Evolutionary conservation across 2,888 invertebrate genomes (phyloP), one percentile per base, ranked within the genome.

Genomic region (Pristionchus mayeri): DNA sequence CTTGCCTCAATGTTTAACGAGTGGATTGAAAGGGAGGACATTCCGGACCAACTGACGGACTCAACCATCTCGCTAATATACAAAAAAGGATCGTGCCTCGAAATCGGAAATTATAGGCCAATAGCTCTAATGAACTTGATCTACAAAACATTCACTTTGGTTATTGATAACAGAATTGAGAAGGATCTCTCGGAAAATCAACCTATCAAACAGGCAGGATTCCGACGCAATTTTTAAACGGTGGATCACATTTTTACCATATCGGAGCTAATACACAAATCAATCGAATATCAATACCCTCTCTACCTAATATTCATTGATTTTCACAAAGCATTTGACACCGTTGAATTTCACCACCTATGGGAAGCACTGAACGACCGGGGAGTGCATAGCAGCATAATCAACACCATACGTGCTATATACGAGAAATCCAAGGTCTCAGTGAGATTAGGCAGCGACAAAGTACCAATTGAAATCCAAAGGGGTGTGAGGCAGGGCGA

Each of bases 61-160:
- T 80, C 87, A 13, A 71, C 16, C 18, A 84, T 85, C 16, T 82
- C 80, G 1, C 78, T 86, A 11, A 67, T 86, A 18, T 82, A 50
- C 84, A 86, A 86, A 57, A 86, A 86, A 50, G 86, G 86, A 30
- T 81, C 85, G 7, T 67, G 48, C 7, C 24, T 71, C n/a, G 85
- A 86, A 9, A 27, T 87, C 24, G 48, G 60, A 48, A 87, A 87
- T 79, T 86, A 85, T 78, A 27, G 85, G 0, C 87, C 87, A 13
- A 86, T 87, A 50, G 67, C 85, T 21, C 48, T 87, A 21, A 82
- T 86, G 40, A 37, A 80, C 13, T 37, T 60, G 16, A 81, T 84
- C 24, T 85, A 86, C 71, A 84, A 84, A 40, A 21, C 84, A 0
- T n/a, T 48, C 0, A 81, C 84, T 3, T 75, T 44, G 44, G 75